Conservation (phyloP, 2,797 vertebrate species). For the Sylvilagus floridanus region DNA sequence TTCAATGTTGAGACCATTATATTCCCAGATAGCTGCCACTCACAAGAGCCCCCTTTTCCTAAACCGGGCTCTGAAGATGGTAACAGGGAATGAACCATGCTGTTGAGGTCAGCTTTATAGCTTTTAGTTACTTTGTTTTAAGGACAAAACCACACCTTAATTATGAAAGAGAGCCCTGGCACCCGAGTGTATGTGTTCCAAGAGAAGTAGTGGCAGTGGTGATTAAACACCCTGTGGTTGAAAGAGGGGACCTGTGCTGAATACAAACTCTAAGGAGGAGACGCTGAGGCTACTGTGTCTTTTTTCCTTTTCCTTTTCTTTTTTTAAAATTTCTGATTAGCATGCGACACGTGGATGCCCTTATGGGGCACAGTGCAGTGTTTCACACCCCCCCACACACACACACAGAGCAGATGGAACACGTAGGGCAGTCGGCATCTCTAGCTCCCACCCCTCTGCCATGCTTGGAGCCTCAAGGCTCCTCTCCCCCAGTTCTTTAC, state of each 20-base stretch:
- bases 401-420: too few relatives aligned
- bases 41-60: not conserved
- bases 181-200: not conserved
- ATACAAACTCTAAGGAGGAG: not conserved
- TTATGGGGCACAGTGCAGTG: too few relatives aligned
- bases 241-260: not conserved
- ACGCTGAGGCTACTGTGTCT: accelerated
- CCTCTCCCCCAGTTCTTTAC: too few relatives aligned
- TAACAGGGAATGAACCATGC: not conserved
- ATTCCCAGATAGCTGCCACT: not conserved
- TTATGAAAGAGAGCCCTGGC: not conserved
- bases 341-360: too few relatives aligned
- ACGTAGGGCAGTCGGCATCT: too few relatives aligned
- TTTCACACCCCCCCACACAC: too few relatives aligned
- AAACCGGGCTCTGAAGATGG: not conserved
- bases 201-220: not conserved
- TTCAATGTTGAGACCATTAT: not conserved
- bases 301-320: not conserved
- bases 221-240: not conserved
- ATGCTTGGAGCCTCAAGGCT: too few relatives aligned
- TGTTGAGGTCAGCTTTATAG: not conserved
- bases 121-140: slow-evolving; percentile 21
- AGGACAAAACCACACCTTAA: not conserved
- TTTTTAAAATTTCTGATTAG: too few relatives aligned
- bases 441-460: too few relatives aligned